phyloP scores from a whole-genome alignment of 2,888 invertebrate species.

The Anodontia alba region DNA sequence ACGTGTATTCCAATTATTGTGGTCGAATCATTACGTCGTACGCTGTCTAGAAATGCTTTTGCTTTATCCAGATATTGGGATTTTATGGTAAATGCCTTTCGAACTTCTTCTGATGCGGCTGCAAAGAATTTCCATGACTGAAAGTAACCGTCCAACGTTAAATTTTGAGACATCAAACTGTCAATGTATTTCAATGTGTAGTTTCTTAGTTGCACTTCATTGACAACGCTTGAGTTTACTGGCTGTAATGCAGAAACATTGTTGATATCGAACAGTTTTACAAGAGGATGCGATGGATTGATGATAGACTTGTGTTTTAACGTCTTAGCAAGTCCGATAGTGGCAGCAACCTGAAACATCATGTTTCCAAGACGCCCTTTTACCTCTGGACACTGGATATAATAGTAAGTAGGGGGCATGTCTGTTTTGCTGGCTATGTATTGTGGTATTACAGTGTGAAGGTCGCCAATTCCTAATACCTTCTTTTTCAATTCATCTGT shows the following conservation, averaged over 20 bases:
- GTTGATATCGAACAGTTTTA: neutral
- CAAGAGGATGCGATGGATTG: neutral
- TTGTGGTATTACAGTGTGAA: no score
- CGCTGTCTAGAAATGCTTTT: neutral
- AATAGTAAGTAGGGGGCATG: no score
- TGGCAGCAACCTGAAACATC: conserved; percentile 21
- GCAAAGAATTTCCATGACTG: conserved; percentile 22
- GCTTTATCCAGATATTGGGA: neutral
- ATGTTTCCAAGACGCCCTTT: conserved; percentile 13
- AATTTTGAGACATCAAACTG: neutral
- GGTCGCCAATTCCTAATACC: no score
- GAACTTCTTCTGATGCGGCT: neutral
- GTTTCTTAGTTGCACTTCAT: neutral
- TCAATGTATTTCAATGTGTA: neutral
- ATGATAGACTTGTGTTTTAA: neutral
- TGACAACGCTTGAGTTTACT: neutral
- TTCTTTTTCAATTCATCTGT: no score
- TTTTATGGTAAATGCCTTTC: neutral
- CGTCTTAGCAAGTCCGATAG: neutral
- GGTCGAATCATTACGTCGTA: neutral
- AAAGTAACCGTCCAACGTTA: conserved; percentile 3
- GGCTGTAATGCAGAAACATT: neutral
- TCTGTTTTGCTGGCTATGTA: no score
- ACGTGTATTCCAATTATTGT: neutral
- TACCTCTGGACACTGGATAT: neutral